A percentile compares a stretch with the other conserved stretches of the same genome.
Conservation (phyloP, 1,140 invertebrate genomes). For the Tetranychus cinnabarinus region DNA sequence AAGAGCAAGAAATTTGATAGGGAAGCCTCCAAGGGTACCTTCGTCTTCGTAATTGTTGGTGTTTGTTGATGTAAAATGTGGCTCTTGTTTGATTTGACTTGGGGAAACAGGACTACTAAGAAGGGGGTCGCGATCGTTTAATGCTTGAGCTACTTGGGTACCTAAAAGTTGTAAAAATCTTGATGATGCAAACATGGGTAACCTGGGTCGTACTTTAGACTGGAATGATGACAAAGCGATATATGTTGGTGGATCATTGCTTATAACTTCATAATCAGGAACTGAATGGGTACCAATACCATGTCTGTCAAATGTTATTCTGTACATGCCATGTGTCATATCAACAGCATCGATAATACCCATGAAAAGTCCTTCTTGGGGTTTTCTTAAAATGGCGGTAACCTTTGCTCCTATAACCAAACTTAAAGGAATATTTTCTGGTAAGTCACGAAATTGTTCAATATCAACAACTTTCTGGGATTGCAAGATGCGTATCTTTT, state of each 20-base stretch:
- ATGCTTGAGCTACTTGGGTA: conserved; percentile 3
- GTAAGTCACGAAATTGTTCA: conserved; percentile 61
- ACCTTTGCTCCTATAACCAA: conserved; percentile 92
- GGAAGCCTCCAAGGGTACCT: conserved; percentile 47
- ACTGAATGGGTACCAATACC: conserved; percentile 87
- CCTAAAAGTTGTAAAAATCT: conserved; percentile 6
- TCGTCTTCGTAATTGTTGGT: conserved; percentile 17
- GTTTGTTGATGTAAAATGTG: background rate
- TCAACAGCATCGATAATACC: conserved; percentile 93
- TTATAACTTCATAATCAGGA: conserved; percentile 85
- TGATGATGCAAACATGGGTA: conserved; percentile 9
- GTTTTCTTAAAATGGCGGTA: conserved; percentile 48
- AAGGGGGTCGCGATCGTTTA: background rate
- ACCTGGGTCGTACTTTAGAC: conserved; percentile 42
- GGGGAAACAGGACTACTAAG: background rate
- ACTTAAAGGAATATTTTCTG: conserved; percentile 81
- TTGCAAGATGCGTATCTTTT: conserved; percentile 77
- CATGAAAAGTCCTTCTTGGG: conserved; percentile 88
- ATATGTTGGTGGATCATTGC: conserved; percentile 70
- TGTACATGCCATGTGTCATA: conserved; percentile 85
- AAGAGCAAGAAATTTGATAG: conserved; percentile 53
- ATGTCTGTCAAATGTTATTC: conserved; percentile 80
- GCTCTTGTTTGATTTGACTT: background rate
- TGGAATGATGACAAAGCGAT: conserved; percentile 63
- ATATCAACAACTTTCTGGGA: conserved; percentile 69